Percentiles rank a stretch among this genome's conserved stretches.
Conservation (phyloP, 1,140 invertebrate species). For the Dolichoris vasculosae region DNA sequence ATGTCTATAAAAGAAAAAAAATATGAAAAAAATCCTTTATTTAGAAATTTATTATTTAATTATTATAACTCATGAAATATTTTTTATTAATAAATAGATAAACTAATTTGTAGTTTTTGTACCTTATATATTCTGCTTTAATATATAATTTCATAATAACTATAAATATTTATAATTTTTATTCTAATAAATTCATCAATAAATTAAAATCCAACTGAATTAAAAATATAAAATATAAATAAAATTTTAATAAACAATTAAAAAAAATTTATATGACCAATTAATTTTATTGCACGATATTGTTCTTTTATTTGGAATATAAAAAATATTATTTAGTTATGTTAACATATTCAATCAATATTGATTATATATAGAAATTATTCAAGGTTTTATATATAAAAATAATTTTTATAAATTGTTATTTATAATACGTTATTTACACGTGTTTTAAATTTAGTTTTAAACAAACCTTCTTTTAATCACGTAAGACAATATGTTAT, state of each 20-base stretch:
- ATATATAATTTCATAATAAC: too few relatives aligned
- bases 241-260: not conserved
- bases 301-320: not conserved
- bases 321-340: not conserved
- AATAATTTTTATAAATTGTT: not conserved
- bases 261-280: not conserved
- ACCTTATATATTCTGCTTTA: too few relatives aligned
- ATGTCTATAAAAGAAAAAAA: too few relatives aligned
- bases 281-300: not conserved
- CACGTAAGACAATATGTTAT: not conserved
- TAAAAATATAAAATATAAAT: too few relatives aligned
- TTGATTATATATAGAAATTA: not conserved
- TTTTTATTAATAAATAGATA: too few relatives aligned
- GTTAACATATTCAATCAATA: not conserved
- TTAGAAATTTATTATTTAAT: too few relatives aligned
- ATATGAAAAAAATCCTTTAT: too few relatives aligned
- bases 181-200: too few relatives aligned
- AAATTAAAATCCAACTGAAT: too few relatives aligned
- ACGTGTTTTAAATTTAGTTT: not conserved
- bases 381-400: conserved; percentile 1
- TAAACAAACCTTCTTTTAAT: not conserved
- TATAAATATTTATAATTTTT: too few relatives aligned
- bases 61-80: too few relatives aligned
- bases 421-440: not conserved
- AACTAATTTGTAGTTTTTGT: too few relatives aligned